Percentiles rank a stretch among this genome's conserved stretches.
These are phyloP conservation scores for Trichogramma evanescens DNA, from an alignment of 2,888 invertebrate species.

Conservation along the genomic window DNA sequence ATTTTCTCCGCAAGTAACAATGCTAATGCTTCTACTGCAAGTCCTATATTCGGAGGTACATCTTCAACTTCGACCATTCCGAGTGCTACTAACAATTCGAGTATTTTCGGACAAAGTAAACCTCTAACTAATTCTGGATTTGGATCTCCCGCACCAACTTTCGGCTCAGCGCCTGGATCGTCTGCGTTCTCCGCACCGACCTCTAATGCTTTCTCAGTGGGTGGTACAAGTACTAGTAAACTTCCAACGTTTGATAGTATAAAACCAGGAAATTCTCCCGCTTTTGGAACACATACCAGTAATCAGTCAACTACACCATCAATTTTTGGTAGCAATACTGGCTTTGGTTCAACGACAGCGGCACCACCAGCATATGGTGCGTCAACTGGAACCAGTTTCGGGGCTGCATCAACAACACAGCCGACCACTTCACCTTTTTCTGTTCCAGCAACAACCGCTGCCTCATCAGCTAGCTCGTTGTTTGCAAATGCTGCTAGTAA, in stretches of 20 bases:
- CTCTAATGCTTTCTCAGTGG: not conserved
- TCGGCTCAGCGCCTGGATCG: slow-evolving; percentile 10
- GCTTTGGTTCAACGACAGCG: slow-evolving; percentile 16
- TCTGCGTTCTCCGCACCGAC: not conserved
- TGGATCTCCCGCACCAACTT: slow-evolving; percentile 7
- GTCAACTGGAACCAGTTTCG: slow-evolving; percentile 7
- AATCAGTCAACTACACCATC: slow-evolving; percentile 10
- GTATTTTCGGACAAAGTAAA: not conserved
- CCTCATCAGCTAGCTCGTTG: not conserved
- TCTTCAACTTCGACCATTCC: not conserved
- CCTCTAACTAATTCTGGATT: slow-evolving; percentile 1
- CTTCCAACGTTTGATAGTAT: too few relatives aligned
- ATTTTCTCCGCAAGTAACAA: not conserved
- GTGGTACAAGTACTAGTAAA: too few relatives aligned
- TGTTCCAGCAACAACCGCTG: slow-evolving; percentile 3
- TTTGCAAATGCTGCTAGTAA: slow-evolving; percentile 4
- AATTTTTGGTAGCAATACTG: slow-evolving; percentile 14
- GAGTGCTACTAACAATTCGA: not conserved
- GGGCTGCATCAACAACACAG: not conserved
- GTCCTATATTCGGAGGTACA: slow-evolving; percentile 4
- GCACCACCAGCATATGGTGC: slow-evolving; percentile 22
- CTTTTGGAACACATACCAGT: too few relatives aligned
- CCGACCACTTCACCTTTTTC: slow-evolving; percentile 21
- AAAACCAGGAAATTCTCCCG: too few relatives aligned
- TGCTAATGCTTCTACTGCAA: not conserved